A percentile compares a stretch with the other conserved stretches of the same genome.
Conservation (phyloP, 2,888 invertebrate genomes). For the Papilio demoleus region DNA sequence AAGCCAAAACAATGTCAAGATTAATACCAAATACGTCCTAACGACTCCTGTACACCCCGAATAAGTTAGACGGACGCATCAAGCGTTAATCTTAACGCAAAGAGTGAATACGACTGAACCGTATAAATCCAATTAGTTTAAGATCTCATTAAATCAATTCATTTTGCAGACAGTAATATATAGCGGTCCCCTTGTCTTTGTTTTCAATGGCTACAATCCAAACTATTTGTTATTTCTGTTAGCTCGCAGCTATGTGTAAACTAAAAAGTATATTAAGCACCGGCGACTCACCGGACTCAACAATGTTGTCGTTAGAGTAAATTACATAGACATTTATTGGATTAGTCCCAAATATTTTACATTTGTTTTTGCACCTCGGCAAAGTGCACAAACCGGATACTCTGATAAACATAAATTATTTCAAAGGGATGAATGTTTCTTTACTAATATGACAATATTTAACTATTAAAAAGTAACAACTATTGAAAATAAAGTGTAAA, state of each 20-base stretch:
- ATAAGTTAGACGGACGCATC: slow-evolving; percentile 48
- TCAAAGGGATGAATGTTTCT: not conserved
- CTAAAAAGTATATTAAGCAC: slow-evolving; percentile 56
- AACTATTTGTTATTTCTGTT: slow-evolving; percentile 75
- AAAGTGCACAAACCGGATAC: not conserved
- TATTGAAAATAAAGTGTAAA: not conserved
- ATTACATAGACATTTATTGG: slow-evolving; percentile 45
- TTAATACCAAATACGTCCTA: slow-evolving; percentile 67
- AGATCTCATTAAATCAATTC: slow-evolving; percentile 79
- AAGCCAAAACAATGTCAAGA: slow-evolving; percentile 61
- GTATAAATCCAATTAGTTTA: slow-evolving; percentile 78
- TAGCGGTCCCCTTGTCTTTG: slow-evolving; percentile 68
- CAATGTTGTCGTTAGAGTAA: slow-evolving; percentile 51
- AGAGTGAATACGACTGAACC: slow-evolving; percentile 69
- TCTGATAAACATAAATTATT: not conserved
- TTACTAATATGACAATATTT: not conserved
- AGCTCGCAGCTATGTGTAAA: slow-evolving; percentile 57
- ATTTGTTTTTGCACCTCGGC: slow-evolving; percentile 24
- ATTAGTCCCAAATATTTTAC: slow-evolving; percentile 38
- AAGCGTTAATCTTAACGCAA: slow-evolving; percentile 62
- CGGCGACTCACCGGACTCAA: slow-evolving; percentile 42
- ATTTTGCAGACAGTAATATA: slow-evolving; percentile 75
- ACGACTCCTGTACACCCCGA: slow-evolving; percentile 53
- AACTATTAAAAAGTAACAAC: not conserved
- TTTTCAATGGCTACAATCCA: slow-evolving; percentile 77